These are phyloP conservation scores for Engystomops pustulosus DNA, from an alignment of 2,113 vertebrate genomes.

Conservation along the genomic window DNA sequence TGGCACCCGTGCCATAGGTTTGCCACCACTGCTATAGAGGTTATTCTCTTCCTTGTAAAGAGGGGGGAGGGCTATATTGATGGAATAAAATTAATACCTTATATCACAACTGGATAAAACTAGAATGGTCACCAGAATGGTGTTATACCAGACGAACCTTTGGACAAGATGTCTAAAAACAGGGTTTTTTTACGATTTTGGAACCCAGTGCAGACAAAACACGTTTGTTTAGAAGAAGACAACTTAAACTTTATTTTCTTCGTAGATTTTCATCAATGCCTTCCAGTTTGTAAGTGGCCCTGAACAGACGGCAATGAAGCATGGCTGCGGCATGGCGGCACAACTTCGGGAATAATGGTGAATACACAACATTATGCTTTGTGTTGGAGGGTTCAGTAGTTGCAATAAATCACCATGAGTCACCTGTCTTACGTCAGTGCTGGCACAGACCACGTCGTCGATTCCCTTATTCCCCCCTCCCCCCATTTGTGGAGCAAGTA, in stretches of 20 bases:
- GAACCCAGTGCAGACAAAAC: neutral
- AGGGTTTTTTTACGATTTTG: neutral
- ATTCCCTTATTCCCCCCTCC: neutral
- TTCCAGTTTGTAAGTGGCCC: conserved; percentile 19
- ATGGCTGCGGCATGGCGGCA: neutral
- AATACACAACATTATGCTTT: conserved; percentile 39
- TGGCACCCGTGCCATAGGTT: no score
- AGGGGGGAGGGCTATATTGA: no score
- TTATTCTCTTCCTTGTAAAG: no score
- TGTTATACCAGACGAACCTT: no score
- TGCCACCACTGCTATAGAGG: no score
- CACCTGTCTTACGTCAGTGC: neutral
- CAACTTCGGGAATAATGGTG: conserved; percentile 60
- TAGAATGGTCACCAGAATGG: no score
- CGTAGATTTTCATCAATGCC: neutral
- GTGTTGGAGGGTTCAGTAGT: conserved; percentile 8
- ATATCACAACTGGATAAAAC: no score
- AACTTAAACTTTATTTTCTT: neutral
- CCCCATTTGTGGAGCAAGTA: conserved; percentile 38
- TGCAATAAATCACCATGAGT: conserved; percentile 24
- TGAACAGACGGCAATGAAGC: neutral
- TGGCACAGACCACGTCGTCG: rapidly evolving
- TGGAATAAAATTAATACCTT: no score
- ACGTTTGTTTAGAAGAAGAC: neutral
- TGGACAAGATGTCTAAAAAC: no score